Percentiles rank a stretch among this genome's conserved stretches.
phyloP scores from a whole-genome alignment of 2,797 vertebrate species.

The Oryzias dopingdopingensis region DNA sequence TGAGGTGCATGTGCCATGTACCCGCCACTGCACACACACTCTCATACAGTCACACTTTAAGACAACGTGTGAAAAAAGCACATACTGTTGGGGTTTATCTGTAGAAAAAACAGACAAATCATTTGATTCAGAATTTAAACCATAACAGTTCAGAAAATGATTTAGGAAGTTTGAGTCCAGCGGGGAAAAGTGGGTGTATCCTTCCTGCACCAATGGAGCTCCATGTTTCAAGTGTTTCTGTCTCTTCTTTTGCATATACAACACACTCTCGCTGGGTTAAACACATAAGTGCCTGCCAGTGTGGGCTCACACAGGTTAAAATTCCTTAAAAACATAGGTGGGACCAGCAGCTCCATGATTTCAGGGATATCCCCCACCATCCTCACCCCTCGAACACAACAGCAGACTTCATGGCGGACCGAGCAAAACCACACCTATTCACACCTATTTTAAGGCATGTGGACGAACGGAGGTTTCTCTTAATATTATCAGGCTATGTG shows the following conservation, averaged over 20 bases:
- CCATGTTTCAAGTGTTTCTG: constrained; percentile 29
- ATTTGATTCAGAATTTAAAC: too few species aligned
- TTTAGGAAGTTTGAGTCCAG: neutral
- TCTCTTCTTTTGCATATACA: constrained; percentile 35
- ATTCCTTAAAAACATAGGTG: constrained; percentile 35
- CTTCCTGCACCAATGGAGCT: constrained; percentile 18
- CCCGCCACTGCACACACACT: constrained; percentile 52
- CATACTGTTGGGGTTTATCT: constrained; percentile 23
- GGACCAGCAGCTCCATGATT: constrained; percentile 71
- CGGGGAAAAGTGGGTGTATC: neutral
- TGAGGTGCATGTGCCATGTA: constrained; percentile 54
- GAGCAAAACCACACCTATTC: constrained; percentile 46
- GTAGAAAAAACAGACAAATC: constrained; percentile 10
- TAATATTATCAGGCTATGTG: constrained; percentile 21
- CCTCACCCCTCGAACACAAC: constrained; percentile 22
- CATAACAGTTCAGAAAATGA: neutral
- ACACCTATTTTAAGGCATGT: constrained; percentile 52
- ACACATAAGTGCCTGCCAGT: constrained; percentile 16
- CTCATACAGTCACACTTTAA: constrained; percentile 1
- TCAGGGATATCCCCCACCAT: constrained; percentile 21
- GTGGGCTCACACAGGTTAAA: constrained; percentile 1
- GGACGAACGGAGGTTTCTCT: constrained; percentile 47
- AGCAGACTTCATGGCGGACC: constrained; percentile 40
- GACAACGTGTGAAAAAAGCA: constrained; percentile 28
- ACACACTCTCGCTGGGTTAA: constrained; percentile 9